These are phyloP conservation scores for Muntiacus reevesi DNA, from an alignment of 2,113 vertebrate genomes.

Conservation along the genomic window DNA sequence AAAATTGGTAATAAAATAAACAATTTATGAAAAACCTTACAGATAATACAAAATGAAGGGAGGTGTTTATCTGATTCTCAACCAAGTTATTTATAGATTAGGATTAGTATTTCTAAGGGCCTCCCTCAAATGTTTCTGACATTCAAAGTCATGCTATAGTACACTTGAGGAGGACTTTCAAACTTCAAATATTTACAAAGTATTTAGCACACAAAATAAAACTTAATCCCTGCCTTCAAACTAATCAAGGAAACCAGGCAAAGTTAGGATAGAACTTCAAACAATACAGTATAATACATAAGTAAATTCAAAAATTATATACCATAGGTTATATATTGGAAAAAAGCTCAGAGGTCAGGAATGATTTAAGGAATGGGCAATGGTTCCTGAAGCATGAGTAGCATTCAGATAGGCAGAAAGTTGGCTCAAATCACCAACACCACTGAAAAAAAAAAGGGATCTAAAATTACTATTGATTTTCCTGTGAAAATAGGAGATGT, in stretches of 20 bases:
- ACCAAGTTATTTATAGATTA: slow-evolving; percentile 24
- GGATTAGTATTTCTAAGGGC: background rate
- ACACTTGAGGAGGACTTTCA: background rate
- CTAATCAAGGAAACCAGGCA: background rate
- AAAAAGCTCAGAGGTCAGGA: background rate
- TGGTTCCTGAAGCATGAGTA: background rate
- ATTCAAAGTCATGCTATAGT: background rate
- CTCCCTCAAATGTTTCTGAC: background rate
- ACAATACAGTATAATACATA: background rate
- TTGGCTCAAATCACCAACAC: background rate
- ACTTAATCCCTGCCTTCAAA: background rate
- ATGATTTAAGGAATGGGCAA: background rate
- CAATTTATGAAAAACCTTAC: slow-evolving; percentile 27
- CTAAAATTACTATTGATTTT: background rate
- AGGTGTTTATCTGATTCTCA: slow-evolving; percentile 18
- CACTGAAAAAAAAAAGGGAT: background rate
- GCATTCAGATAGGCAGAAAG: background rate
- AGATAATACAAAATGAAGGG: slow-evolving; percentile 28
- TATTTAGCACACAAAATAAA: background rate
- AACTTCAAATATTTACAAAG: background rate
- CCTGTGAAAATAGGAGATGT: background rate
- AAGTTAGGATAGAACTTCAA: background rate
- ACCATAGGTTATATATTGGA: background rate
- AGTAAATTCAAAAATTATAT: background rate
- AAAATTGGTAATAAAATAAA: slow-evolving; percentile 7